Base-by-base conservation (phyloP, 92 coral and sea anemone genomes). In the Phenganax marumi region DNA sequence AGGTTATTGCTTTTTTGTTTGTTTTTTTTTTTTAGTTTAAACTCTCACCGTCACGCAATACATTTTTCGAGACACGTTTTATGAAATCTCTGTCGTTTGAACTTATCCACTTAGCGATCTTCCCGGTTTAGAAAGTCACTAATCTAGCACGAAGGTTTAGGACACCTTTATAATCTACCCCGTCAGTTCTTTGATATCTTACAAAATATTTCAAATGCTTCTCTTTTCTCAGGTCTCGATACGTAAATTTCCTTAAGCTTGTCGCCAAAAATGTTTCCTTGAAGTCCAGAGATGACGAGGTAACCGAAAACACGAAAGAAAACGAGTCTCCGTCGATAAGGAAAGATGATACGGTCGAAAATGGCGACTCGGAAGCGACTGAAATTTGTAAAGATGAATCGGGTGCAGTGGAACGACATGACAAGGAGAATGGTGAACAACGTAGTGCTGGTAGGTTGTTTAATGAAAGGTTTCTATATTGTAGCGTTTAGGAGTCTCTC, bases 251-350 rank as follows among this genome's bases (percentile, higher is more conserved):
- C 61, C 80, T 96, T 33, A 90, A 91, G 55, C 88, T 96, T 60
- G 97, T 96, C 6, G 99, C 99, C 8, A 91, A 90, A 91, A 91
- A 90, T 46, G 97, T 96, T 69, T 86, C 97, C 5, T 48, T 61
- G 12, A 61, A 62, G 58, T 78, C 83, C 11, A 61, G 0, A 12
- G 77, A 72, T 19, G 51, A 10, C 22, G 77, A 72, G 77, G 77
- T 8, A 19, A 12, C 25, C 3, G 12, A 33, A 33, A 33, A 33
- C 43, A 33, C 43, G 3, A 33, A 66, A 66, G 72, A 25, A 0
- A 62, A 19, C 72, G 72, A 66, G 72, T 12, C 73, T 24, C 47
- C 13, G 47, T 13, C 52, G 16, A 50, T 14, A 33, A 23, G 58
- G 65, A 76, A 52, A 52, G 81, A 55, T 8, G 81, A 56, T 10